Evolutionary conservation across 2,113 vertebrate genomes (phyloP), one percentile per base, ranked within the genome.

Genomic region (Brachyhypopomus occidentalis): DNA sequence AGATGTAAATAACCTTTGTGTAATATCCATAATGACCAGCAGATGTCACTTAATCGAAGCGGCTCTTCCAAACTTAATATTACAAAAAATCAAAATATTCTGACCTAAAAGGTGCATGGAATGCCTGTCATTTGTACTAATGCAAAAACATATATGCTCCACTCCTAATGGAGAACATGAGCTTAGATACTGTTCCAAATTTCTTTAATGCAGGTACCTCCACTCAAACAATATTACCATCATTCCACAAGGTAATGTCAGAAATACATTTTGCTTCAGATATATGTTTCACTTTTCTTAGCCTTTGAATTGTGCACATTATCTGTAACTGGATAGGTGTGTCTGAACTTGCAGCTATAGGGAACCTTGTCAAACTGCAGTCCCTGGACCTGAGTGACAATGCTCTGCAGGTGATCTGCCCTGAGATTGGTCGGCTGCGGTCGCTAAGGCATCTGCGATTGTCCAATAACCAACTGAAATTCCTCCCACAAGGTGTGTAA

Each of bases 171-270:
- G 20, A 60, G n/a, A 4, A 22, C 19, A 60, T 60, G 58, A 60
- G 4, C 20, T 60, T 60, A 22, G 11, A n/a, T 70, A 59, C 58
- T 41, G 14, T 9, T 1, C 8, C 34, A 23, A 11, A 23, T 80
- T 0, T 59, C 20, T 34, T 83, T 83, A 80, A 88, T 91, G 5
- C 76, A 99, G 98, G 89, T 98, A 98, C 91, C 94, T 99, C 84
- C 96, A 97, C 91, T 98, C 97, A 87, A 98, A 98, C 92, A 99
- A 97, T 91, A 97, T 99, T 87, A 94, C 95, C 85, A 92, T 97
- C 87, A 92, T 99, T 93, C 98, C 98, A 3, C 95, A 98, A 96
- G 98, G 98, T 98, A 92, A 92, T 72, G 45, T 45, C 1, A 23
- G 14, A 4, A 16, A 23, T 19, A 20, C 20, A 27, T 59, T 38